Evolutionary conservation across 2,113 vertebrate genomes (phyloP).

Genomic region (Paradoxurus hermaphroditus): DNA sequence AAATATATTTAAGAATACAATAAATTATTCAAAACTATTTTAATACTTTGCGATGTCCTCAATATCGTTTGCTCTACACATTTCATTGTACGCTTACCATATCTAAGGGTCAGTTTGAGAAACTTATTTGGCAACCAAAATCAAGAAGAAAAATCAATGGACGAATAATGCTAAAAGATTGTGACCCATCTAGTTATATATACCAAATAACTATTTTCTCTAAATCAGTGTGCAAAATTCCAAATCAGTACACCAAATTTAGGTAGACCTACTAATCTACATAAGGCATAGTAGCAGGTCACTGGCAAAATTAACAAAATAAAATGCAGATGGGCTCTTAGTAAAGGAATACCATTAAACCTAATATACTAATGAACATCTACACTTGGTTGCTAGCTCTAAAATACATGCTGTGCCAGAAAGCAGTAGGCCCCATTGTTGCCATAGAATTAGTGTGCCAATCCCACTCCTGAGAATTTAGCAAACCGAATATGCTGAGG

Average conservation of each 20-base stretch:
- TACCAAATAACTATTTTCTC: neutral
- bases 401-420: neutral
- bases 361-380: neutral
- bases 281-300: neutral
- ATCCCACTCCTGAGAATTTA: neutral
- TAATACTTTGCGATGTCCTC: neutral
- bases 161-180: neutral
- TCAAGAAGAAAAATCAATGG: neutral
- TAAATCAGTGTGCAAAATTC: neutral
- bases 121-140: neutral
- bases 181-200: neutral
- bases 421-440: neutral
- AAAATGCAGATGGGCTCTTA: neutral
- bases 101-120: neutral
- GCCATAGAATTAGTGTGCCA: neutral
- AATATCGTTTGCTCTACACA: neutral
- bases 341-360: neutral
- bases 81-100: neutral
- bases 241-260: neutral
- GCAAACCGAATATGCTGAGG: neutral
- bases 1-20: neutral
- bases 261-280: neutral
- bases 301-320: neutral
- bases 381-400: neutral
- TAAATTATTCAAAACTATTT: neutral